These are phyloP conservation scores for Phalacrocorax brasilianus DNA, from an alignment of 2,113 vertebrate species.

Conservation along the genomic window DNA sequence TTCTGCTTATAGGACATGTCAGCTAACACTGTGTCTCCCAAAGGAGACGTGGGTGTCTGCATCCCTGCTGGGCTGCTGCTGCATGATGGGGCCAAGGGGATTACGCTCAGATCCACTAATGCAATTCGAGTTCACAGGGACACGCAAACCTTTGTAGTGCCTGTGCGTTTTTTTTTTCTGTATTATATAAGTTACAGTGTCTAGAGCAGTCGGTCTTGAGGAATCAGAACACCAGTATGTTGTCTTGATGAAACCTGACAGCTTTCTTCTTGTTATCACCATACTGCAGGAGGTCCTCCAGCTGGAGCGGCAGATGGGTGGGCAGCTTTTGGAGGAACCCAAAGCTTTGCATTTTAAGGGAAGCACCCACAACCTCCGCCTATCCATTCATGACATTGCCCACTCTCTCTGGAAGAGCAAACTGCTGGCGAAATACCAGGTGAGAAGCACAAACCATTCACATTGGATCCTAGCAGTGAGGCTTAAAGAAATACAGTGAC, in stretches of 20 bases:
- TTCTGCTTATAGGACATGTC: background rate
- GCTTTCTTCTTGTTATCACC: background rate
- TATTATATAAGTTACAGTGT: background rate
- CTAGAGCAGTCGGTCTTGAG: background rate
- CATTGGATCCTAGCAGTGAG: background rate
- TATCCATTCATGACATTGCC: slow-evolving; percentile 89
- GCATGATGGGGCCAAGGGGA: rapidly evolving
- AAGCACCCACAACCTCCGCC: slow-evolving; percentile 92
- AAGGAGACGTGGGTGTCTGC: background rate
- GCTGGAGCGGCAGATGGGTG: slow-evolving; percentile 92
- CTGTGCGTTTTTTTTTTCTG: background rate
- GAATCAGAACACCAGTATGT: background rate
- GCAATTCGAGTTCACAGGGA: background rate
- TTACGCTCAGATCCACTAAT: background rate
- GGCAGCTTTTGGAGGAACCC: slow-evolving; percentile 92
- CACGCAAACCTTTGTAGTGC: background rate
- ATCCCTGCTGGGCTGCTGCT: background rate
- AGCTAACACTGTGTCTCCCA: background rate
- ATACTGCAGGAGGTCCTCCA: slow-evolving; percentile 87
- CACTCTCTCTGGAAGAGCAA: slow-evolving; percentile 96
- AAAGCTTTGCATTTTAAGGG: slow-evolving; percentile 94
- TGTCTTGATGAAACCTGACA: background rate
- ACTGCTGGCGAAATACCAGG: slow-evolving; percentile 93
- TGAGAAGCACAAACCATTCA: slow-evolving; percentile 48
- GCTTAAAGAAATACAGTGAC: background rate